Evolutionary conservation across 2,113 vertebrate genomes (phyloP).

Genomic region (Gulo gulo): DNA sequence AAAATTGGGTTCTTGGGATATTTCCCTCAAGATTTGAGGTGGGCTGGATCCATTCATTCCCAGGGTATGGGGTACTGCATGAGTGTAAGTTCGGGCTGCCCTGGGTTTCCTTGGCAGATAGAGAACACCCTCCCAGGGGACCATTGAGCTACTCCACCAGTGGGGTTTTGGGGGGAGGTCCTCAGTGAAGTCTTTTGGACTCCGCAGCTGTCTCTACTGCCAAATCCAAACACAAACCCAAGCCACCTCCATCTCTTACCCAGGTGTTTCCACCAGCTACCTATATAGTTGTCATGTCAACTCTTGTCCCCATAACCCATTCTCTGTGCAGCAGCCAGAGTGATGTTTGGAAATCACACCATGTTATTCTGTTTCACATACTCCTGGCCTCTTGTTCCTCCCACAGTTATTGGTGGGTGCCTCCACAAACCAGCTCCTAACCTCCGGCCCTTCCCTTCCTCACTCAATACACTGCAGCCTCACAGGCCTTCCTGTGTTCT

Average conservation of each 20-base stretch:
- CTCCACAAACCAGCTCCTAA: not conserved
- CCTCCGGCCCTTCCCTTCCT: not conserved
- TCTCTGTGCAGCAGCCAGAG: not conserved
- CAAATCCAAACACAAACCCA: not conserved
- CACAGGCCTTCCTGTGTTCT: not conserved
- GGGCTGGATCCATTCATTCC: not conserved
- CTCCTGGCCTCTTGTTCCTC: not conserved
- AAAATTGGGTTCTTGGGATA: constrained; percentile 57
- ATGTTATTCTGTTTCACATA: not conserved
- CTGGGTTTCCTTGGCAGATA: not conserved
- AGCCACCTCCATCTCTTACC: not conserved
- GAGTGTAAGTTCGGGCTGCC: not conserved
- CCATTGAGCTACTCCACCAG: not conserved
- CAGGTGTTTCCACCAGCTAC: not conserved
- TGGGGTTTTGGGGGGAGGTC: too few species aligned
- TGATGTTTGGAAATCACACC: not conserved
- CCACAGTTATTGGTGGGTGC: not conserved
- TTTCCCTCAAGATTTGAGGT: not conserved
- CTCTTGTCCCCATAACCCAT: not conserved
- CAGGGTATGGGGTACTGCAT: accelerated
- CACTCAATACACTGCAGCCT: not conserved
- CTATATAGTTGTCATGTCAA: not conserved
- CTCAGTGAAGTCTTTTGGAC: not conserved
- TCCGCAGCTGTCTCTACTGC: not conserved
- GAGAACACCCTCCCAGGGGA: not conserved